Evolutionary conservation across 2,888 invertebrate species (phyloP).

Genomic region (Digitonthophagus gazella): DNA sequence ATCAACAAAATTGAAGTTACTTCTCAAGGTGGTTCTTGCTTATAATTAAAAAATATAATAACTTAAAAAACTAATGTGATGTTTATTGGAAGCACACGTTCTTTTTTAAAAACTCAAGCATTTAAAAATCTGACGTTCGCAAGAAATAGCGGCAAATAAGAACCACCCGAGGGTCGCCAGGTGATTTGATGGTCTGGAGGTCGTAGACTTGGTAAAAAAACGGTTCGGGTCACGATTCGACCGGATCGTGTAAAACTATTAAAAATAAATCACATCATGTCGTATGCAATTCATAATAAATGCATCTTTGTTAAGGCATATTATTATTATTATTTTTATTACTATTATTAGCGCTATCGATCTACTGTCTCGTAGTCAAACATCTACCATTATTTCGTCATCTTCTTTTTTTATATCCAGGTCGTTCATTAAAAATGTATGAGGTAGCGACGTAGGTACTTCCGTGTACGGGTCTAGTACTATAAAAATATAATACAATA

Average conservation of each 20-base stretch:
- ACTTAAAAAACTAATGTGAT: background rate
- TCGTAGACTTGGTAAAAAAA: background rate
- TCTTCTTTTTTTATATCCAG: conserved; percentile 42
- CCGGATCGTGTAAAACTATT: conserved; percentile 7
- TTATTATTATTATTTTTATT: conserved; percentile 14
- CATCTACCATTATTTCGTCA: conserved; percentile 44
- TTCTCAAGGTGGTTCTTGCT: background rate
- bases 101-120: too few relatives aligned
- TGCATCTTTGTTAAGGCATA: conserved; percentile 26
- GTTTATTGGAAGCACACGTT: background rate
- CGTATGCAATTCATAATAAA: conserved; percentile 23
- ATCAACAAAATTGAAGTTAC: too few relatives aligned
- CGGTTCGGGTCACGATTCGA: background rate
- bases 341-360: conserved; percentile 14
- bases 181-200: background rate
- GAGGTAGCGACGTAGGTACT: conserved; percentile 49
- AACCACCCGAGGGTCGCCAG: background rate
- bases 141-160: background rate
- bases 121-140: background rate
- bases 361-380: conserved; percentile 37
- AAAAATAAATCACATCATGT: conserved; percentile 10
- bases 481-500: conserved; percentile 41
- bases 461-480: conserved; percentile 36
- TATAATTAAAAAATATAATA: background rate
- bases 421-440: conserved; percentile 58